Evolutionary conservation across 2,113 vertebrate species (phyloP), one percentile per base, ranked within the genome.

Genomic region (Pteruthius melanotis): DNA sequence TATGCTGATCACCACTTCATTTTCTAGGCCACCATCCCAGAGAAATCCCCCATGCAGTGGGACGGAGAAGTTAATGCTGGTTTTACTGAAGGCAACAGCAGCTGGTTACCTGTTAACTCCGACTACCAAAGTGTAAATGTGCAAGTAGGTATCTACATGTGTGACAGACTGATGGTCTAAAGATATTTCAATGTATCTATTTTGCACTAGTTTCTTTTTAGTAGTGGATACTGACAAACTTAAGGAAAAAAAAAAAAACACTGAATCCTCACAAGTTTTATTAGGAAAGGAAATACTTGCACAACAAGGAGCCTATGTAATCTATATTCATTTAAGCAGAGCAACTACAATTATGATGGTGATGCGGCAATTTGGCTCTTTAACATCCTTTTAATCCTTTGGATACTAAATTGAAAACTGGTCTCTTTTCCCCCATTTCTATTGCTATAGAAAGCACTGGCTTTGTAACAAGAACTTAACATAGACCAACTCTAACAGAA

Each of bases 1-100:
- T 33, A 44, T 13, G 19, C 31, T 83, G 15, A 80, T 59, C 22
- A 45, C 15, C 30, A 8, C 53, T 93, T 68, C 37, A 7, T 95
- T 80, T 95, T 93, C 45, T 45, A 97, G 96, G 72, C 2, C 7
- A 94, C 94, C 14, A 95, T 98, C 91, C 96, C 98, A 59, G 97
- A 98, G 95, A 98, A 99, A 91, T 98, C 99, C 33, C 99, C 99
- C 13, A 99, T 99, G 99, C 99, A 99, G 96, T 99, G 99, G 99
- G 98, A 97, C 31, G 90, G 79, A 31, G 89, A 71, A 26, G 53
- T 63, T 52, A 98, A 99, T 6, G 98, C 99, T 77, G 99, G 99
- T 31, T 99, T 99, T 93, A 99, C 98, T 59, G 97, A 97, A 74
- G 97, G 96, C 77, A 99, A 97, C 81, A 87, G 86, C 57, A 99